Evolutionary conservation across 2,888 invertebrate genomes (phyloP).

Genomic region (Eueremaeus valkanovi): DNA sequence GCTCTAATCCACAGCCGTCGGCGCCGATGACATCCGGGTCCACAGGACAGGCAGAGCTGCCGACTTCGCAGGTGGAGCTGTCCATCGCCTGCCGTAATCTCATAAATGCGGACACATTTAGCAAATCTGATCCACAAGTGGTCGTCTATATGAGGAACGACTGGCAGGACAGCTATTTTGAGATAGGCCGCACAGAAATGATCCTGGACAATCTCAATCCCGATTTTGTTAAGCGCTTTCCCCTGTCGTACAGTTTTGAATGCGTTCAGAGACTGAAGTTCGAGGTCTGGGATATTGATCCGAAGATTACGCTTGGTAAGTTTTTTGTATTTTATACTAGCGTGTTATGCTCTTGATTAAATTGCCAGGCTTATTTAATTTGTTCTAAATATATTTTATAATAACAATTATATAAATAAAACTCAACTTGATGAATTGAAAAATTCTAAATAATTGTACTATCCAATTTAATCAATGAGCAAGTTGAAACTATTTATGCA

Average conservation of each 20-base stretch:
- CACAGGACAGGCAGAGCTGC: slow-evolving; percentile 41
- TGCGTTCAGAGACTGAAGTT: slow-evolving; percentile 59
- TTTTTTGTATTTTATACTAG: not conserved
- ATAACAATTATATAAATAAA: too few species aligned
- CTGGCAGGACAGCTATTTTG: slow-evolving; percentile 50
- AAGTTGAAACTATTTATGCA: too few species aligned
- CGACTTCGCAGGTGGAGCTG: slow-evolving; percentile 53
- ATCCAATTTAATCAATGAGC: too few species aligned
- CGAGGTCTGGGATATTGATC: slow-evolving; percentile 51
- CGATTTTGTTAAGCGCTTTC: slow-evolving; percentile 58
- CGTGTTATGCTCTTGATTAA: too few species aligned
- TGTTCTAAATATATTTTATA: too few species aligned
- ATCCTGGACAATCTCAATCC: slow-evolving; percentile 56
- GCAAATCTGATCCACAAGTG: slow-evolving; percentile 60
- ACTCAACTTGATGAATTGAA: too few species aligned
- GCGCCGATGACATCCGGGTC: not conserved
- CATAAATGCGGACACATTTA: slow-evolving; percentile 56
- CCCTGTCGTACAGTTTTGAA: slow-evolving; percentile 59
- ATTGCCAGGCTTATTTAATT: too few species aligned
- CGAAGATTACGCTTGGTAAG: slow-evolving; percentile 16
- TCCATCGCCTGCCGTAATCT: slow-evolving; percentile 54
- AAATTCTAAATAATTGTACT: too few species aligned
- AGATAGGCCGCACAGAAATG: slow-evolving; percentile 55
- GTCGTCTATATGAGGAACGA: slow-evolving; percentile 51
- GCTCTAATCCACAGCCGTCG: not conserved